Conservation (phyloP, 2,888 invertebrate species). For the Eugnorisma glareosa region DNA sequence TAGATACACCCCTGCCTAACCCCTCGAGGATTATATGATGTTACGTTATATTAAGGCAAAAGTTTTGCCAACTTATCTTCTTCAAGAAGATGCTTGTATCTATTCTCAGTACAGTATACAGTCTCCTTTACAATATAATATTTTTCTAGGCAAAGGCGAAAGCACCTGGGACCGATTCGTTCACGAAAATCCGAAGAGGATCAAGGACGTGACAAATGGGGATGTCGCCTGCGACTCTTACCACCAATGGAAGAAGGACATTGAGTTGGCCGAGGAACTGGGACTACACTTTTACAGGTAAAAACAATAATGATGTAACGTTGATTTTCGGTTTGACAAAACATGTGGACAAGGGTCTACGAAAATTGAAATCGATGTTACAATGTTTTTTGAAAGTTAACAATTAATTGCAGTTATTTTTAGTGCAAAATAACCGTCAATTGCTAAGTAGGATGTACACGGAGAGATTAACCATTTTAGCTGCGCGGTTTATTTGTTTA, state of each 20-base stretch:
- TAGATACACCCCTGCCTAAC: not conserved
- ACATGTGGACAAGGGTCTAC: too few species aligned
- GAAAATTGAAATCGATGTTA: too few species aligned
- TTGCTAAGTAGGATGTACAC: too few species aligned
- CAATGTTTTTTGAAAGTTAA: too few species aligned
- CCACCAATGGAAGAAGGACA: constrained; percentile 84
- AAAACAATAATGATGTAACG: not conserved
- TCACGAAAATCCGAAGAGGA: constrained; percentile 32
- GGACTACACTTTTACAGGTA: constrained; percentile 52
- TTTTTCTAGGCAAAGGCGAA: constrained; percentile 55
- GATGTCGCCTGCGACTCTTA: constrained; percentile 92
- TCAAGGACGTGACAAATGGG: constrained; percentile 28
- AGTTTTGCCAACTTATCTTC: too few species aligned
- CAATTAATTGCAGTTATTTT: too few species aligned
- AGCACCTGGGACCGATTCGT: constrained; percentile 53
- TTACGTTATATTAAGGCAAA: too few species aligned
- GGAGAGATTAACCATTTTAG: too few species aligned
- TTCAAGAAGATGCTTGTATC: too few species aligned
- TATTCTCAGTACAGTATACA: not conserved
- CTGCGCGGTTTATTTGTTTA: too few species aligned
- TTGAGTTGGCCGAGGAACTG: constrained; percentile 51
- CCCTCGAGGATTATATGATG: too few species aligned
- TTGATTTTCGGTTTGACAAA: not conserved
- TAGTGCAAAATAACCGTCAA: too few species aligned
- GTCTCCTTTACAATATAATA: not conserved